These are phyloP conservation scores for Muraenolepis orangiensis DNA, from an alignment of 2,797 vertebrate genomes.

Conservation along the genomic window DNA sequence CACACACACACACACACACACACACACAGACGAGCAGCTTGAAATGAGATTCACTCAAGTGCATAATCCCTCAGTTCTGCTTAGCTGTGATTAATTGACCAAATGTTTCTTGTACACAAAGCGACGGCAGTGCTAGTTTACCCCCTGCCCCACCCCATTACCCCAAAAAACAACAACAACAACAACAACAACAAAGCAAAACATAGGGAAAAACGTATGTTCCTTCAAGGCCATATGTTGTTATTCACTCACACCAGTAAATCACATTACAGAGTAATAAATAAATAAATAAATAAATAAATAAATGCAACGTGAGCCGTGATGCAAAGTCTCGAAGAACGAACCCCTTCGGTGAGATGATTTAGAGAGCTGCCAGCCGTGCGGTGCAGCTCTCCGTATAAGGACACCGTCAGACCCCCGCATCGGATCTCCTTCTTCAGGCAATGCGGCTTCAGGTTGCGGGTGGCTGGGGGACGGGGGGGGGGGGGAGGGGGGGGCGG, in stretches of 20 bases:
- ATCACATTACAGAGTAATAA: too few species aligned
- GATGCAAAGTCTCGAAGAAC: conserved; percentile 31
- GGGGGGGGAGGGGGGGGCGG: too few species aligned
- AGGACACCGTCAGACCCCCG: too few species aligned
- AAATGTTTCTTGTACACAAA: conserved; percentile 52
- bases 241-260: background rate
- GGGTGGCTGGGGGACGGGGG: too few species aligned
- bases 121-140: conserved; percentile 25
- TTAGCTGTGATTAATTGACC: conserved; percentile 73
- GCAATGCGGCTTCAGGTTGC: too few species aligned
- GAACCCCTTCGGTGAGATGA: conserved; percentile 51
- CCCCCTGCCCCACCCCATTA: background rate
- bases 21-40: conserved; percentile 58
- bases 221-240: background rate
- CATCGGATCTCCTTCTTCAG: too few species aligned
- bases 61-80: conserved; percentile 71
- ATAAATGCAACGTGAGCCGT: too few species aligned
- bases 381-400: too few species aligned
- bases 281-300: too few species aligned
- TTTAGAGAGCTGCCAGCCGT: conserved; percentile 52
- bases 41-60: conserved; percentile 75
- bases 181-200: background rate
- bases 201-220: background rate
- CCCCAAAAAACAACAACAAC: background rate
- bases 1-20: conserved; percentile 4